Base-by-base conservation (phyloP, 2,797 vertebrate genomes). In the Taeniopygia guttata region DNA sequence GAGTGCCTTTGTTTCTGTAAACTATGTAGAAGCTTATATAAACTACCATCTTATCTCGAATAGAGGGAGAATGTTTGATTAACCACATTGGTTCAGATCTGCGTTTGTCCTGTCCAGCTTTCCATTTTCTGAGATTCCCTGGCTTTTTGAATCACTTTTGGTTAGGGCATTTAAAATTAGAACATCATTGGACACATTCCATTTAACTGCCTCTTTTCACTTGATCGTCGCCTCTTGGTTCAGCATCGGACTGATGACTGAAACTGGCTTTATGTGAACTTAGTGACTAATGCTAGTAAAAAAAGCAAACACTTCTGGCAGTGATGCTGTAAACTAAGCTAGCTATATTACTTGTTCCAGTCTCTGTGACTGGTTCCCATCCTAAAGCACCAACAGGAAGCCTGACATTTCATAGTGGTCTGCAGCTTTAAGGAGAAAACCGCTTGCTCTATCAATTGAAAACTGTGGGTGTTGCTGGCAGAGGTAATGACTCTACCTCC, bases 301-400 rank as follows among this genome's bases (percentile, higher is more conserved):
- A 88, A 86, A 77, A 43, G 21, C 34, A 56, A 93, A 74, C 42
- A 56, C 40, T 73, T 70, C 42, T 76, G 68, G 55, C n/a, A 88
- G 84, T 34, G 52, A 78, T 83, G 75, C 89, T 77, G 68, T 63
- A 72, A 82, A 74, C 51, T 69, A 76, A 43, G 30, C 18, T 55
- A 59, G 56, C 48, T 56, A 11, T 64, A 73, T 49, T 76, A 66
- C 48, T 59, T 89, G 27, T 73, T 93, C 55, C 75, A 82, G 20
- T 45, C 63, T 85, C 55, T 80, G 75, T 29, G 74, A 83, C 81
- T 80, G 72, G 59, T 83, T 96, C 89, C 78, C 10, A 4, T 91
- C 84, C 66, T 51, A 45, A 48, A 48, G 70, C 78, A 84, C 81
- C 89, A 92, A 75, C 45, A 87, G 95, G 72, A 85, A 92, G 89